A percentile compares a stretch with the other conserved stretches of the same genome.
These are phyloP conservation scores for Limanda limanda DNA, from an alignment of 2,113 vertebrate species.

Conservation along the genomic window DNA sequence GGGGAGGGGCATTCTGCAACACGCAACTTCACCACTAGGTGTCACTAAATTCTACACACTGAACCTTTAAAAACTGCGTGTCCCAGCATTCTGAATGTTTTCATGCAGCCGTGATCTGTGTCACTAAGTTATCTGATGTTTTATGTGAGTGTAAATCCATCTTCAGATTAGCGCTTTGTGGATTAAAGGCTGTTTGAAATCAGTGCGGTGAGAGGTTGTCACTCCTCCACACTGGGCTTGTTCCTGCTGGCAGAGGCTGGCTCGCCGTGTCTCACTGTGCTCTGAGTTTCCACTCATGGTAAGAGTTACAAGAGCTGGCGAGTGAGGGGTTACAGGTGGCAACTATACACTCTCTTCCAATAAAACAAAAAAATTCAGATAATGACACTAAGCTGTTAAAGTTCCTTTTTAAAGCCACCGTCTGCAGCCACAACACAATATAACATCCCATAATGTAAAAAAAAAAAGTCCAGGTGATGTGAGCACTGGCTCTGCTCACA, in stretches of 20 bases:
- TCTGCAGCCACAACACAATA: constrained; percentile 23
- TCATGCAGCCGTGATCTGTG: too few species aligned
- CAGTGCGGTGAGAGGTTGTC: constrained; percentile 15
- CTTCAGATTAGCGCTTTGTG: not conserved
- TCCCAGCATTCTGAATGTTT: too few species aligned
- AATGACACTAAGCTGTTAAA: constrained; percentile 1
- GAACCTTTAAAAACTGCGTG: too few species aligned
- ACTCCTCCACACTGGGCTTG: constrained; percentile 16
- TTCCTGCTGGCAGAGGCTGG: constrained; percentile 29
- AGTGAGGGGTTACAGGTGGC: constrained; percentile 36
- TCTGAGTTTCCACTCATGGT: constrained; percentile 49
- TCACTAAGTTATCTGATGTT: not conserved
- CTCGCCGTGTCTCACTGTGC: constrained; percentile 42
- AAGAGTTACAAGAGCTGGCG: constrained; percentile 23
- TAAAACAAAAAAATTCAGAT: not conserved
- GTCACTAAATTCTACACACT: too few species aligned
- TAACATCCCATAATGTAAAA: constrained; percentile 2
- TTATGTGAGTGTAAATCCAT: not conserved
- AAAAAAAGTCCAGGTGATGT: constrained; percentile 27
- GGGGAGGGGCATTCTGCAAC: too few species aligned
- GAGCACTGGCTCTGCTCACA: constrained; percentile 21
- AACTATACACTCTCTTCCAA: not conserved
- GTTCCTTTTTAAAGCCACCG: constrained; percentile 30
- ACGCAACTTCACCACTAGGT: too few species aligned
- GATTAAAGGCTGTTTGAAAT: constrained; percentile 1